These are phyloP conservation scores for Coenonympha arcania DNA, from an alignment of 2,888 invertebrate genomes.

Conservation along the genomic window DNA sequence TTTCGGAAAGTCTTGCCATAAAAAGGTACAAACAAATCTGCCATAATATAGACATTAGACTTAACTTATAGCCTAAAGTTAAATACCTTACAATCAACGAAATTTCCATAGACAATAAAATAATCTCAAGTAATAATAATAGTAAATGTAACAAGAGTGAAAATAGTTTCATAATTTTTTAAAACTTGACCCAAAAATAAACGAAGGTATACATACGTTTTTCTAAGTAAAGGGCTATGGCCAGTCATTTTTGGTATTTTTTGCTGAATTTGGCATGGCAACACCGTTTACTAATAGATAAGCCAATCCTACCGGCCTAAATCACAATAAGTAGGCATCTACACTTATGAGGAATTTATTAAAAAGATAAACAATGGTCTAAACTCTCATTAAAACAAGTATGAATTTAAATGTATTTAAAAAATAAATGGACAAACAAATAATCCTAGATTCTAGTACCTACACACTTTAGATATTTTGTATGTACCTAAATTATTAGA, in stretches of 20 bases:
- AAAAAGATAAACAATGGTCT: background rate
- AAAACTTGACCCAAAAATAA: no score
- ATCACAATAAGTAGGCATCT: background rate
- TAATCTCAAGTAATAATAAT: no score
- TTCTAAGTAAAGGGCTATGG: no score
- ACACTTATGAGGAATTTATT: background rate
- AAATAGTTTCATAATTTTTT: no score
- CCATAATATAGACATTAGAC: no score
- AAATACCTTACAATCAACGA: background rate
- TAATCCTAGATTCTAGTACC: background rate
- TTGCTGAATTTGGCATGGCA: background rate
- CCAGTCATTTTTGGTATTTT: no score
- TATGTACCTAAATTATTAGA: background rate
- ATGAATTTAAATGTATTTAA: background rate
- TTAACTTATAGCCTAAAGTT: no score
- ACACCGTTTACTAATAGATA: no score
- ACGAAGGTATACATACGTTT: no score
- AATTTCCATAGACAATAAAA: background rate
- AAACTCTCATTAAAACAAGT: background rate
- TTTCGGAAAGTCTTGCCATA: no score
- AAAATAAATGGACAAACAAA: background rate
- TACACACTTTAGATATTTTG: background rate
- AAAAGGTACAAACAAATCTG: no score
- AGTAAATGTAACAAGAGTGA: no score
- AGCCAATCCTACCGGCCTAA: conserved; percentile 4